These are phyloP conservation scores for Prenolepis imparis DNA, from an alignment of 2,888 invertebrate species.

Conservation along the genomic window DNA sequence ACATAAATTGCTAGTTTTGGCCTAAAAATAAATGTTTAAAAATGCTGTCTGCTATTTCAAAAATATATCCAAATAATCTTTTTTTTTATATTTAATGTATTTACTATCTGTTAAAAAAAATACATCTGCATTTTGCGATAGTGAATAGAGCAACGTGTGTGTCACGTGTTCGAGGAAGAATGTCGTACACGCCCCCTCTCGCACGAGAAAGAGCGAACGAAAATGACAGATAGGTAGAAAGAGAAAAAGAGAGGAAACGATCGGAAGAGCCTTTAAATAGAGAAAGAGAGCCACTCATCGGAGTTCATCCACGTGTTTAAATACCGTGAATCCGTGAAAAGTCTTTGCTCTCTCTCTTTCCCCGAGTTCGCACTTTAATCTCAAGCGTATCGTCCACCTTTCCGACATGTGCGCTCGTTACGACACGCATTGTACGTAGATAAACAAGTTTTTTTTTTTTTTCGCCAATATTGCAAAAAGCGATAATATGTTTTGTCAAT, in stretches of 20 bases:
- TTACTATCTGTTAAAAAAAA: background rate
- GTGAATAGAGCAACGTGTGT: conserved; percentile 41
- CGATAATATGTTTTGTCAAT: conserved; percentile 31
- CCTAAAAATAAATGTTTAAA: conserved; percentile 30
- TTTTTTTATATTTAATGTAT: background rate
- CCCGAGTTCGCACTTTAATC: conserved; percentile 44
- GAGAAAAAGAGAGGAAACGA: background rate
- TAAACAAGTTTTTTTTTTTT: conserved; percentile 33
- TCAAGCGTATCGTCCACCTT: conserved; percentile 40
- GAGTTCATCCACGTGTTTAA: conserved; percentile 61
- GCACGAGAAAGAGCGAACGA: conserved; percentile 33
- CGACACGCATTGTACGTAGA: conserved; percentile 14
- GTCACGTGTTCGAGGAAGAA: conserved; percentile 55
- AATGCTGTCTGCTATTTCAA: background rate
- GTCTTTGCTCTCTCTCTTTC: background rate
- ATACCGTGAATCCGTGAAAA: background rate
- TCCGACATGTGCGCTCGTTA: conserved; percentile 27
- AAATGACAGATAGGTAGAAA: background rate
- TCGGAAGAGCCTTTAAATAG: background rate
- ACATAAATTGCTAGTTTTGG: conserved; percentile 32
- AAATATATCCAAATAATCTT: background rate
- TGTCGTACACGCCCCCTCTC: conserved; percentile 60
- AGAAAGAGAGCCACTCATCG: conserved; percentile 34
- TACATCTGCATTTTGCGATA: background rate
- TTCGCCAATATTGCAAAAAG: background rate